phyloP scores from a whole-genome alignment of 2,797 vertebrate genomes.

The Gouania willdenowi region DNA sequence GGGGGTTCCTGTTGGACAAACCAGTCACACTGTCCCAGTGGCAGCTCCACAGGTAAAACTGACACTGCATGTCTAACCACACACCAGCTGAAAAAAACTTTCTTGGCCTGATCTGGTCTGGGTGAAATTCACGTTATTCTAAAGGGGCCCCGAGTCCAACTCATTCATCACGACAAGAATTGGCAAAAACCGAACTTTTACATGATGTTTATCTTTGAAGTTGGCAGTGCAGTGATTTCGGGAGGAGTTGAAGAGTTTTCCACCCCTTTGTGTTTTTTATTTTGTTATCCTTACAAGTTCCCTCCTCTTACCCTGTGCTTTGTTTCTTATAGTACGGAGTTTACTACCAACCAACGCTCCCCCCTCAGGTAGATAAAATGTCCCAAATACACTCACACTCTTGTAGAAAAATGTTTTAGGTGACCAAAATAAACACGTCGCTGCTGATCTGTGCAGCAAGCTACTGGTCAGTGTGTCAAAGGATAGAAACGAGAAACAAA shows the following conservation, averaged over 20 bases:
- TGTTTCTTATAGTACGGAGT: constrained; percentile 76
- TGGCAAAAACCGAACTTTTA: constrained; percentile 8
- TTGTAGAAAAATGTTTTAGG: constrained; percentile 11
- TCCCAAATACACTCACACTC: constrained; percentile 18
- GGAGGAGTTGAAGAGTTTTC: not conserved
- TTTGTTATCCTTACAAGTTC: constrained; percentile 26
- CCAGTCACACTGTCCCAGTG: constrained; percentile 65
- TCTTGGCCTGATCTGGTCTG: not conserved
- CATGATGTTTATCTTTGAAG: constrained; percentile 8
- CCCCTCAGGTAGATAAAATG: constrained; percentile 74
- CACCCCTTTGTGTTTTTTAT: constrained; percentile 1
- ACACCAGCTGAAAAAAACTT: constrained; percentile 5
- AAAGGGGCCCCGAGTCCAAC: constrained; percentile 4
- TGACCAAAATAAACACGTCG: not conserved
- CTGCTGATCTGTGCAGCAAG: not conserved
- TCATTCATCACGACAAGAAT: constrained; percentile 7
- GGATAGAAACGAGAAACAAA: not conserved
- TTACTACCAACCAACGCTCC: constrained; percentile 73
- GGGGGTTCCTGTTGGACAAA: constrained; percentile 57
- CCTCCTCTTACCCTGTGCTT: constrained; percentile 62
- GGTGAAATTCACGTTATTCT: not conserved
- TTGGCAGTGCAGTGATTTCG: constrained; percentile 1
- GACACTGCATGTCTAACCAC: not conserved
- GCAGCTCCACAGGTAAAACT: constrained; percentile 78
- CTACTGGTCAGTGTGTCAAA: not conserved